Conservation (phyloP, 2,113 vertebrate species). For the Spizaetus ornatus region DNA sequence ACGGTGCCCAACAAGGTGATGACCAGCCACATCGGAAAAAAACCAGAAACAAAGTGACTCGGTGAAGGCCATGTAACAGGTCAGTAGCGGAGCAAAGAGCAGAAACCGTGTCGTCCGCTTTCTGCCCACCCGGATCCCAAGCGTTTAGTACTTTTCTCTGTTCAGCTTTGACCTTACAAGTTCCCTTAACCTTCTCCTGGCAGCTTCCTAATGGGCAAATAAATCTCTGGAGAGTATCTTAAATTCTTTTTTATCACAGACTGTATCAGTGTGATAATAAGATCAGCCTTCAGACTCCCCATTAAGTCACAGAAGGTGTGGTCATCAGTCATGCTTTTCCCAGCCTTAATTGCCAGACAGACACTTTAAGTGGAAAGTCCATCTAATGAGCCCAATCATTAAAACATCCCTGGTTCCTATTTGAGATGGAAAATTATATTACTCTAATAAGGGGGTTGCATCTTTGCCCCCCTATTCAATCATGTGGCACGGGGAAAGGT, state of each 20-base stretch:
- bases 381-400: conserved; percentile 80
- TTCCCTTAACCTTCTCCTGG: conserved; percentile 79
- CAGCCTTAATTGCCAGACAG: conserved; percentile 79
- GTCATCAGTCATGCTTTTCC: conserved; percentile 78
- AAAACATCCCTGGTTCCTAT: conserved; percentile 77
- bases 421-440: conserved; percentile 72
- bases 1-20: background rate
- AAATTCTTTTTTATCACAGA: conserved; percentile 79
- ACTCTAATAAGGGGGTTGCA: conserved; percentile 75
- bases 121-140: conserved; percentile 30
- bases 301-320: conserved; percentile 81
- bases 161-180: conserved; percentile 75
- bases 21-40: background rate
- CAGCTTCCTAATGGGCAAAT: conserved; percentile 78
- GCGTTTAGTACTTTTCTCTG: conserved; percentile 61
- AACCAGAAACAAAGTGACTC: background rate
- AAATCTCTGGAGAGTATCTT: conserved; percentile 81
- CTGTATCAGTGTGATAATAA: conserved; percentile 78
- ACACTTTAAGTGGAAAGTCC: conserved; percentile 80
- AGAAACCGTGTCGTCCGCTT: background rate
- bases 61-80: background rate
- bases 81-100: background rate
- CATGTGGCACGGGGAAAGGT: conserved; percentile 21
- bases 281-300: conserved; percentile 79
- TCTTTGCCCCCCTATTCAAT: conserved; percentile 71